A percentile compares a stretch with the other conserved stretches of the same genome.
phyloP scores from a whole-genome alignment of 2,797 vertebrate species.

The Sternotherus odoratus region DNA sequence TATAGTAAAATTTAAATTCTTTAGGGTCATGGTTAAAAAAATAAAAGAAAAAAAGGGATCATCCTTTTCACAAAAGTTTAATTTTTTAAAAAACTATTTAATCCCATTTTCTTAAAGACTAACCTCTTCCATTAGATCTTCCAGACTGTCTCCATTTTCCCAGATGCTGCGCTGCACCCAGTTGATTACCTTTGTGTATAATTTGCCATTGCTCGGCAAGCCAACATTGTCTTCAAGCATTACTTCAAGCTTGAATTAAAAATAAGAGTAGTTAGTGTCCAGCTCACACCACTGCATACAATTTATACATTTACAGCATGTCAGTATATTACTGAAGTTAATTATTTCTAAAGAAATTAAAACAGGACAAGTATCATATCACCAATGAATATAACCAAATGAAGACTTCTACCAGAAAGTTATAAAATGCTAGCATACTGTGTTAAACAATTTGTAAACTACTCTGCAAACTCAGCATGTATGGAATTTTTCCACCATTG shows the following conservation, averaged over 20 bases:
- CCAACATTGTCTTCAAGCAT: constrained; percentile 97
- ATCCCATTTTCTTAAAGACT: constrained; percentile 87
- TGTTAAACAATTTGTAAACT: accelerated
- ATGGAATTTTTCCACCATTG: background rate
- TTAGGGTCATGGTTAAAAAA: constrained; percentile 82
- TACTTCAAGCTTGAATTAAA: constrained; percentile 91
- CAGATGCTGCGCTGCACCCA: constrained; percentile 99
- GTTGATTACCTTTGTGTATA: constrained; percentile 98
- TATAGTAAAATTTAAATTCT: constrained; percentile 89
- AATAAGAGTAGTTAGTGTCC: background rate
- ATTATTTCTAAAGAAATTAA: background rate
- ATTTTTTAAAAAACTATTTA: constrained; percentile 21
- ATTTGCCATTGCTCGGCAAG: constrained; percentile 97
- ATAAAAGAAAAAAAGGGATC: constrained; percentile 76
- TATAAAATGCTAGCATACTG: background rate
- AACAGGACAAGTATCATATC: background rate
- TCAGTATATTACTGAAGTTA: background rate
- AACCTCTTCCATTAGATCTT: constrained; percentile 98
- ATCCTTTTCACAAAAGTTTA: constrained; percentile 78
- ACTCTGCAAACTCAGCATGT: background rate
- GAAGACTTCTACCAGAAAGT: background rate
- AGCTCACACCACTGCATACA: background rate
- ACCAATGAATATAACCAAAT: accelerated
- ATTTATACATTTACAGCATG: background rate
- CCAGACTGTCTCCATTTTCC: constrained; percentile 96